Evolutionary conservation across 2,888 invertebrate species (phyloP), one percentile per base, ranked within the genome.

Genomic region (Bellardia bayeri): DNA sequence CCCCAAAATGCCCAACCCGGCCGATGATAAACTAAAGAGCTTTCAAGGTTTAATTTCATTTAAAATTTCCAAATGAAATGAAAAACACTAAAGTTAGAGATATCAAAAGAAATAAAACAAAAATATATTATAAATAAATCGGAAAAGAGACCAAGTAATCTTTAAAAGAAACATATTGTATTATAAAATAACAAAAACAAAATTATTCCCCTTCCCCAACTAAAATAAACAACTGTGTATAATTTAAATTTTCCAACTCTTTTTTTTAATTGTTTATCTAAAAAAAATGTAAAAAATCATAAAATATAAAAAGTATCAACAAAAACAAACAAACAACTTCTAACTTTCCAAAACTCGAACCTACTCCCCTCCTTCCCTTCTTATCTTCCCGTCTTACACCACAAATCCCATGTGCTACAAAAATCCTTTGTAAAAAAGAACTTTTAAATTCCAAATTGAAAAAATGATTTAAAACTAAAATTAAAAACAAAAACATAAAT

Each of bases 21-120:
- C 89, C 92, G 92, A 92, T 92, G 92, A 92, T 92, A 91, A 90
- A 86, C 54, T 85, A 64, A 85, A 74, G 87, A 85, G 85, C 85
- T 85, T 82, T 87, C 79, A 87, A 80, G 63, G 80, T 85, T 87
- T 69, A 82, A 85, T 58, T 85, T 87, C 61, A 82, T 82, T 85
- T 72, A 68, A 76, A 66, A 49, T 81, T 64, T 49, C 45, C 40
- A 78, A 64, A 76, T 58, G 51, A 74, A 86, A 72, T 61, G 51
- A 79, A 75, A 82, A 30, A 72, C 64, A 80, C 30, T 68, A 54
- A 42, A 69, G 74, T 68, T 74, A 79, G 54, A 68, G 23, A 87
- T 87, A 85, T 79, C 79, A 87, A 87, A 81, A 86, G 61, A 72
- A 68, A 61, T 54, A 45, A 58, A 84, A 82, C 66, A 75, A 71